A percentile compares a stretch with the other conserved stretches of the same genome.
Conservation (phyloP, 2,888 invertebrate species). For the Chorisops tibialis region DNA sequence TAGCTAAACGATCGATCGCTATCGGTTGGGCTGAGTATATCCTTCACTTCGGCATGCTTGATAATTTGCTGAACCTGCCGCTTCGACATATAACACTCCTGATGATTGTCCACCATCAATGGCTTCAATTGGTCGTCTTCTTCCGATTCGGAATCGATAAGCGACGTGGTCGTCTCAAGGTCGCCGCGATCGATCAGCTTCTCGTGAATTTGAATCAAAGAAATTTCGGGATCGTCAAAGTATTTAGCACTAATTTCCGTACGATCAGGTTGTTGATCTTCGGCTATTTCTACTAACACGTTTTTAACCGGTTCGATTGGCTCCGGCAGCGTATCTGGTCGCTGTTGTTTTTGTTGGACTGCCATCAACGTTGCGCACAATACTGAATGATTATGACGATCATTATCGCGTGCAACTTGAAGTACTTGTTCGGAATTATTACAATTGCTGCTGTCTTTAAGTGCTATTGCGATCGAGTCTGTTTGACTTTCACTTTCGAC, state of each 20-base stretch:
- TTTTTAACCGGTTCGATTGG: no score
- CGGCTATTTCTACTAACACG: background rate
- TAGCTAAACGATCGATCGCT: constrained; percentile 49
- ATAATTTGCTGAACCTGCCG: constrained; percentile 34
- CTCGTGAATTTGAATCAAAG: constrained; percentile 38
- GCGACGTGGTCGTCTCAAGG: constrained; percentile 44
- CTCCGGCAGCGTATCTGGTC: background rate
- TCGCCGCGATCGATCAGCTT: constrained; percentile 43
- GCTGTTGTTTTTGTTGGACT: background rate
- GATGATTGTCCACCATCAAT: constrained; percentile 50
- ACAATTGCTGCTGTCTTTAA: background rate
- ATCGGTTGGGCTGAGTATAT: constrained; percentile 62
- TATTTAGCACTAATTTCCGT: constrained; percentile 9
- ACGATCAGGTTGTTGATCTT: constrained; percentile 7
- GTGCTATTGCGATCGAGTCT: constrained; percentile 6
- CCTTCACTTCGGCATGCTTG: constrained; percentile 54
- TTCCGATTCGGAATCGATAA: constrained; percentile 44
- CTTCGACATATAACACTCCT: constrained; percentile 44
- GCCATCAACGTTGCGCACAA: background rate
- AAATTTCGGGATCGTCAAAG: constrained; percentile 34
- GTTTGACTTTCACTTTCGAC: constrained; percentile 35
- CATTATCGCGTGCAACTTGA: background rate
- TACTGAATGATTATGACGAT: background rate
- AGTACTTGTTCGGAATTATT: background rate
- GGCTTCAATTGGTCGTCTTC: constrained; percentile 52